Evolutionary conservation across 1,140 invertebrate species (phyloP).

Genomic region (Apis florea): DNA sequence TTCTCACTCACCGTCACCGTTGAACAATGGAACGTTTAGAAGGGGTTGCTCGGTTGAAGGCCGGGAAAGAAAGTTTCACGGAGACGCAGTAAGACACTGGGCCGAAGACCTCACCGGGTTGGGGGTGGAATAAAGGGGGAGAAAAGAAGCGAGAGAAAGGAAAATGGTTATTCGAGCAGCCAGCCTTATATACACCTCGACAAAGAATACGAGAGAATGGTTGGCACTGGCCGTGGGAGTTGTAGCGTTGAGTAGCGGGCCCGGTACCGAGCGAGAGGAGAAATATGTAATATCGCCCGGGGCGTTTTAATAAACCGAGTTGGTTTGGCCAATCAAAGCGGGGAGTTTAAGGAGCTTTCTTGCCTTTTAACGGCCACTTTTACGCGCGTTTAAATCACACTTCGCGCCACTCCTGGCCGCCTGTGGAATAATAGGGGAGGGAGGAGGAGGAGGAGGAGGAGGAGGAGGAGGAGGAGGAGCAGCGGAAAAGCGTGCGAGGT

Average conservation of each 20-base stretch:
- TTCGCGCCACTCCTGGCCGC: slow-evolving; percentile 59
- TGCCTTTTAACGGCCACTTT: slow-evolving; percentile 79
- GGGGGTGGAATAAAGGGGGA: not conserved
- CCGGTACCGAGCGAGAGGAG: slow-evolving; percentile 46
- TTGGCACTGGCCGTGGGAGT: slow-evolving; percentile 26
- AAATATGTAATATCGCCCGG: slow-evolving; percentile 74
- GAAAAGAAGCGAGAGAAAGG: slow-evolving; percentile 32
- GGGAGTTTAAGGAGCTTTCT: slow-evolving; percentile 78
- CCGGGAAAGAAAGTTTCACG: not conserved
- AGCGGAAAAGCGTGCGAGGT: slow-evolving; percentile 25
- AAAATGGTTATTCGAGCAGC: slow-evolving; percentile 54
- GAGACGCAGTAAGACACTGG: slow-evolving; percentile 39
- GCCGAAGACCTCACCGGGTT: slow-evolving; percentile 20
- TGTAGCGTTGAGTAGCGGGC: slow-evolving; percentile 10
- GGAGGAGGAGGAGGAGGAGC: too few relatives aligned
- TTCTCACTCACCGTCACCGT: slow-evolving; percentile 5
- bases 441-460: not conserved
- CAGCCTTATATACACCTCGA: slow-evolving; percentile 23
- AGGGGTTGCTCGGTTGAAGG: slow-evolving; percentile 18
- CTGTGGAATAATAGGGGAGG: slow-evolving; percentile 41
- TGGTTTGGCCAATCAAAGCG: slow-evolving; percentile 78
- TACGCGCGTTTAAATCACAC: slow-evolving; percentile 79
- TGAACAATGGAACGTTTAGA: slow-evolving; percentile 12
- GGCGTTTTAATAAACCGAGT: slow-evolving; percentile 80
- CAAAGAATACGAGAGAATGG: slow-evolving; percentile 34